Evolutionary conservation across 2,113 vertebrate species (phyloP).

Genomic region (Dicerorhinus sumatrensis): DNA sequence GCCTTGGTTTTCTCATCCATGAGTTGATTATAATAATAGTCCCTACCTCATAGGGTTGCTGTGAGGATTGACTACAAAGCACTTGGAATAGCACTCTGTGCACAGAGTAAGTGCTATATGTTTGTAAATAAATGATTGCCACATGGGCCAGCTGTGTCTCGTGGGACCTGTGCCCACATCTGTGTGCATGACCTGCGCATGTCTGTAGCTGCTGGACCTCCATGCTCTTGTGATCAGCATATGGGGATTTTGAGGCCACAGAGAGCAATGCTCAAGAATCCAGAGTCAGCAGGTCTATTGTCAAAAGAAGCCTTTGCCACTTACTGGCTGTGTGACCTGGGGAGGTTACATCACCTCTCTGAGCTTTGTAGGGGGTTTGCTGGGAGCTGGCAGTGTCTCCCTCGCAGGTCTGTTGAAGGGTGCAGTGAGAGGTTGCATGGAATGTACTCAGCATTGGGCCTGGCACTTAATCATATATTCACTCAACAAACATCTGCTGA

Average conservation of each 20-base stretch:
- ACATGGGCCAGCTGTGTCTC: accelerated
- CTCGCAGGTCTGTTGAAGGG: not conserved
- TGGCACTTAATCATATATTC: not conserved
- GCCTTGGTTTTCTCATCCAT: not conserved
- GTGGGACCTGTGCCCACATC: not conserved
- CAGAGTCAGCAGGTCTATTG: not conserved
- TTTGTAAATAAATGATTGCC: not conserved
- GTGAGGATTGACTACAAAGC: not conserved
- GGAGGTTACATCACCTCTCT: not conserved
- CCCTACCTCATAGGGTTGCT: not conserved
- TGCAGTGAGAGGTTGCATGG: not conserved
- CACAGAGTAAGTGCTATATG: not conserved
- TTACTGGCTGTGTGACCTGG: not conserved
- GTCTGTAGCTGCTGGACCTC: not conserved
- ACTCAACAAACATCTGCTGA: not conserved
- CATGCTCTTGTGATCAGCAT: not conserved
- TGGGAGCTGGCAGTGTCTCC: not conserved
- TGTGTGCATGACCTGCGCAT: accelerated
- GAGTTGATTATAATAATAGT: not conserved
- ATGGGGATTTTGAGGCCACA: not conserved
- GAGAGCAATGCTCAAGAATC: not conserved
- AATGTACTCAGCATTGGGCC: not conserved
- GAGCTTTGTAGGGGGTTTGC: not conserved
- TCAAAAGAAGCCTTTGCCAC: not conserved
- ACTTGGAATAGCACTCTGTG: not conserved